Evolutionary conservation across 2,797 vertebrate species (phyloP), one percentile per base, ranked within the genome.

Genomic region (Centropyge bicolor): DNA sequence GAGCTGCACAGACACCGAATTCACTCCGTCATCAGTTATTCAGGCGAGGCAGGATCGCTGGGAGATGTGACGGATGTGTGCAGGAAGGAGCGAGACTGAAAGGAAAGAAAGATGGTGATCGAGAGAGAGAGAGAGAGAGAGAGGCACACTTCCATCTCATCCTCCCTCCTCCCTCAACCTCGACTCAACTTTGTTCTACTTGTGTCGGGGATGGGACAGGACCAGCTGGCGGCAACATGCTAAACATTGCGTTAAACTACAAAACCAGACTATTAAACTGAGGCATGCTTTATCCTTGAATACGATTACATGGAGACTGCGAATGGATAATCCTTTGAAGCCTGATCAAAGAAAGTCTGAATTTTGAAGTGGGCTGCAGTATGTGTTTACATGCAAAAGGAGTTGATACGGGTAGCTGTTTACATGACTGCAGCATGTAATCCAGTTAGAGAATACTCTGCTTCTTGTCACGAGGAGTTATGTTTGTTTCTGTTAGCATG

Each of bases 311-410:
- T 65, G 86, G 81, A 59, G 72, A 74, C 78, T 57, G 78, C 54
- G 16, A 76, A 74, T 45, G 82, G 82, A 85, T 90, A 78, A 90
- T 92, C 83, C 88, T 91, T 88, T 91, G 90, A 87, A 89, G 90
- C 74, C 70, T 71, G 87, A 90, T 92, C 89, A 93, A 92, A 91
- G 89, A 80, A 70, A 70, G 86, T 84, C 80, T 77, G 82, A 78
- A 88, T 86, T 70, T 71, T 78, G 69, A 82, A 86, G 78, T 84
- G 81, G 75, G 78, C 64, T 80, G 76, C 54, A 46, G 78, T 55
- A 0, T 43, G 75, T 89, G 85, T 91, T 89, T 82, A 87, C 75
- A 85, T 62, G 83, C 69, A 75, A 45, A 77, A 81, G 70, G 74
- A 74, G 85, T 69, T 54, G 74, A 89, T 78, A 78, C 5, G 31